Base-by-base conservation (phyloP, 2,113 vertebrate species). In the Podarcis muralis region DNA sequence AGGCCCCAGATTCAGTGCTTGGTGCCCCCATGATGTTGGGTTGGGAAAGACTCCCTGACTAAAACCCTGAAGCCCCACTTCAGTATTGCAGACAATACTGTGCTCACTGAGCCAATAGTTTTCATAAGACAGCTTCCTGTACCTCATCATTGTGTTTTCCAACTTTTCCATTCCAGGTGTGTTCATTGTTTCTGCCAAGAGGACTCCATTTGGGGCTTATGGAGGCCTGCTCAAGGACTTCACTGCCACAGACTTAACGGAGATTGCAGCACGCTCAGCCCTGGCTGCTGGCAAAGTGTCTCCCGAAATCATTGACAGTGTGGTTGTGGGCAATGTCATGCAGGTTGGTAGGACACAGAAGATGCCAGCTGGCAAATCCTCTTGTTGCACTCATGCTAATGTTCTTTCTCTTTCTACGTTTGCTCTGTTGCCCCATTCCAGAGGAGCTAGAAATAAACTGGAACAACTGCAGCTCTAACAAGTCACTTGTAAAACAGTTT, bases 111-210 rank as follows among this genome's bases (percentile, higher is more conserved):
- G 11, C 48, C 48, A 53, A 53, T 53, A 53, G 9, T 53, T 53
- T 53, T 12, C 48, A 20, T 7, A 57, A 59, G 20, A 22, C 32
- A 40, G 23, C 35, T 62, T 32, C 48, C 5, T 25, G 3, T 66
- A 11, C 59, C 32, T 53, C n/a, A 57, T n/a, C 23, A 62, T 25
- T 48, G 71, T 27, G n/a, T 69, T 2, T 62, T 69, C 83, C 40
- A 83, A 57, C 32, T 35, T 86, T 92, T 43, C 1, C 25, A 0
- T 71, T 86, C 2, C 88, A 99, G 99, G 98, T 96, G 97, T 99
- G 12, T 99, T 99, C 94, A 94, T 99, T 1, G 98, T 99, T 0
- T 98, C 98, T 66, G 99, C 98, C 30, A 99, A 99, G 94, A 96
- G 99, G 78, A 99, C 98, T 1, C 98, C 99, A 0, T 99, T 99